Base-by-base conservation (phyloP, 1,140 invertebrate genomes). In the Ceratina australensis region DNA sequence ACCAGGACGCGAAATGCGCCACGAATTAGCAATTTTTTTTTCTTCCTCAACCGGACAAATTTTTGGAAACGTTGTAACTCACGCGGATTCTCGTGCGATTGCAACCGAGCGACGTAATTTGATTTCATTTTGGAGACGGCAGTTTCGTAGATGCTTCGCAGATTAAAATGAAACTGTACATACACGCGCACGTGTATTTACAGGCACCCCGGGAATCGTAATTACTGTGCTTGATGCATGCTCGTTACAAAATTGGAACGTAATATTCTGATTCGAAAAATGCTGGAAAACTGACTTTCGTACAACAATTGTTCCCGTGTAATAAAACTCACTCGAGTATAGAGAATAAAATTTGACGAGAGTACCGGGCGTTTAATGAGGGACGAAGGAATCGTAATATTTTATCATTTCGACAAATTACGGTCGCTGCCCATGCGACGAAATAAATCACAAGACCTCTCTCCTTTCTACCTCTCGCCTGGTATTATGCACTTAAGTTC, bases 191-290 rank as follows among this genome's bases (percentile, higher is more conserved):
- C 56, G 63, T 74, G 56, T 74, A 67, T 66, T 74, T 74, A 56
- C 47, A 57, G 20, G 72, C 61, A 52, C 20, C 28, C 61, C 54
- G 61, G 61, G 61, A 74, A 42, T 56, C 50, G 61, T 65, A 74
- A 74, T 74, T 74, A 74, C 72, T 56, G 61, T 24, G 61, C 28
- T 74, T 74, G 72, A 74, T 74, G 72, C 72, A 54, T 22, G 72
- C 57, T 65, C 50, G 72, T 67, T 75, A 75, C 59, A 75, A 75
- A 75, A 63, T 13, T 0, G 33, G 54, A 67, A 59, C 67, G 67
- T 67, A 26, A 68, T 75, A 75, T 68, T 75, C 52, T 59, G 65
- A 75, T 75, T 68, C 57, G 22, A 47, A 42, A 5, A 54, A 18
- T 54, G 16, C n/a, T 54, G 33, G 33, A 18, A 54, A 54, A 18